Base-by-base conservation (phyloP, 1,140 invertebrate genomes). In the Hyphantria cunea region DNA sequence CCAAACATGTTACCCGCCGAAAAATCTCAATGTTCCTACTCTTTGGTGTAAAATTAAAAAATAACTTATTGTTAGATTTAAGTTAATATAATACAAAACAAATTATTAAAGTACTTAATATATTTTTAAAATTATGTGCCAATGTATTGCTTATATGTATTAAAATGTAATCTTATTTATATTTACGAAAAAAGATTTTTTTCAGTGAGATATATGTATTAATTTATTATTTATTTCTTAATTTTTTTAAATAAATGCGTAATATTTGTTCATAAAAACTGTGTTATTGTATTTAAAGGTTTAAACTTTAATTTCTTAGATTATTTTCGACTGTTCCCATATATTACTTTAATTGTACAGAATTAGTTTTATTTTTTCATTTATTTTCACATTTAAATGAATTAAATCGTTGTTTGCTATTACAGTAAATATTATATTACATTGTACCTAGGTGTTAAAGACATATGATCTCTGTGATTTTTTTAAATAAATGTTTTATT, bases 381-480 rank as follows among this genome's bases (percentile, higher is more conserved):
- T 37, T 37, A 1, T 11, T 25, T 25, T 25, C 5, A 25, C 17
- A 25, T 3, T 25, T 25, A 25, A 25, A 25, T 25, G 2, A 25
- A 25, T 25, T 25, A 25, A 25, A 25, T 25, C 17, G 17, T 25
- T 25, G 17, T 25, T 25, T 25, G 5, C 5, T 25, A 25, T n/a
- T n/a, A 25, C 17, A 25, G 5, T 25, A 25, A 5, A 25, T 25
- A 25, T 25, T 25, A 5, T 25, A 25, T 25, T 25, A 25, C 1
- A 25, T 25, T 25, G 17, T 39, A 39, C 7, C 17, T 37, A 37
- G 17, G 49, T 50, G 15, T 55, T 51, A 33, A 47, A 61, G 50
- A 54, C 53, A 61, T 51, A 62, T 50, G 64, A 66, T 66, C 64
- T 66, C 64, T 61, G 45, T 66, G 51, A 66, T 66, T 66, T 61